Conservation (phyloP, 2,113 vertebrate species). For the Colaptes auratus region DNA sequence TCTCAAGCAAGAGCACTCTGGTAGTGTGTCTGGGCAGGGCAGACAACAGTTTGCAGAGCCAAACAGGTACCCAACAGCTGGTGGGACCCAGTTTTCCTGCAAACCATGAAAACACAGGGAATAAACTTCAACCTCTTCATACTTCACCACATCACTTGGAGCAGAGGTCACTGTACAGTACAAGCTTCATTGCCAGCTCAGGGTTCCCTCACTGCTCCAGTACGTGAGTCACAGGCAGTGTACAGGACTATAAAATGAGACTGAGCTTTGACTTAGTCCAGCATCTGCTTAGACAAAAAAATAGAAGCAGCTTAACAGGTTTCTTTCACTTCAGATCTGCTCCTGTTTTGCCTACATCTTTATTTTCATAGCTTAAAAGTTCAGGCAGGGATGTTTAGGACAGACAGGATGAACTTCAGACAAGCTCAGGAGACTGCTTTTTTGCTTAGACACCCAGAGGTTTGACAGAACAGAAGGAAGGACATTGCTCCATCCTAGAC, state of each 20-base stretch:
- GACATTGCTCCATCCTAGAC: not conserved
- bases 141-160: not conserved
- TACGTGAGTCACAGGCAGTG: not conserved
- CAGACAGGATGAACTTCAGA: not conserved
- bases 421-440: not conserved
- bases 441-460: not conserved
- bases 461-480: not conserved
- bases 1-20: not conserved
- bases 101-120: accelerated
- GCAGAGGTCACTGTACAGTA: not conserved
- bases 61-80: not conserved
- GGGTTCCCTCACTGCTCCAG: not conserved
- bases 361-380: not conserved
- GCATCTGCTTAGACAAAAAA: not conserved
- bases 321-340: not conserved
- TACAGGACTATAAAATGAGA: not conserved
- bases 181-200: not conserved
- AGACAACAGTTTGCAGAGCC: not conserved
- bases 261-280: not conserved
- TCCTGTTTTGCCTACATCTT: not conserved
- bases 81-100: not conserved
- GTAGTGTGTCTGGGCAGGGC: accelerated
- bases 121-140: not conserved
- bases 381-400: not conserved
- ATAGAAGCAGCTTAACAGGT: not conserved